Conservation (phyloP, 2,797 vertebrate genomes). For the Miichthys miiuy region DNA sequence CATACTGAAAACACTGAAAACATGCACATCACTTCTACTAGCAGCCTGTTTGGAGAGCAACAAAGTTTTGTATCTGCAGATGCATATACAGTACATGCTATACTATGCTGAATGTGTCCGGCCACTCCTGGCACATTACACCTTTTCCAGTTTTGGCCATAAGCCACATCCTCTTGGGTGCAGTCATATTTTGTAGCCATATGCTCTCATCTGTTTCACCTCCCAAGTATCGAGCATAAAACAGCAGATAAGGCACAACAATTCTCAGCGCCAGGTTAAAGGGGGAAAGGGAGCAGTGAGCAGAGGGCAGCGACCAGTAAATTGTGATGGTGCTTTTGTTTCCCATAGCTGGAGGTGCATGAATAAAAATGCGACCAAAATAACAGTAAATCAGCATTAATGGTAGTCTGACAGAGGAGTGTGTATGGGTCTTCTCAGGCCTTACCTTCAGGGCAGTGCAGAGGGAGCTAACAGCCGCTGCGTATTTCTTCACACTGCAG, state of each 20-base stretch:
- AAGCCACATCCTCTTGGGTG: conserved; percentile 39
- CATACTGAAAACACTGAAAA: neutral
- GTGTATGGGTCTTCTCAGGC: conserved; percentile 8
- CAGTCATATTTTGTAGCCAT: conserved; percentile 55
- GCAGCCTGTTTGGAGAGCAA: neutral
- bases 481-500: conserved; percentile 82
- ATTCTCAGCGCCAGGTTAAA: conserved; percentile 23
- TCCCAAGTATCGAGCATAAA: conserved; percentile 40
- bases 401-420: conserved; percentile 8
- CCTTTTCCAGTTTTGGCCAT: conserved; percentile 15
- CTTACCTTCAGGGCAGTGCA: conserved; percentile 81
- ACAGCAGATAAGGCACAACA: conserved; percentile 45
- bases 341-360: conserved; percentile 43
- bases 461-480: conserved; percentile 72
- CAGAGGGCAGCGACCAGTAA: conserved; percentile 38
- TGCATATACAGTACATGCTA: neutral
- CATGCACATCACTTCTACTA: neutral
- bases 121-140: conserved; percentile 11
- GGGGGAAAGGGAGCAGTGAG: conserved; percentile 28
- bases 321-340: conserved; percentile 60
- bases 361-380: conserved; percentile 50
- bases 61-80: neutral
- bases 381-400: conserved; percentile 49
- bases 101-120: conserved; percentile 15
- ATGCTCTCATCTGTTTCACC: conserved; percentile 50